phyloP scores from a whole-genome alignment of 2,113 vertebrate species.

The Corapipo altera region DNA sequence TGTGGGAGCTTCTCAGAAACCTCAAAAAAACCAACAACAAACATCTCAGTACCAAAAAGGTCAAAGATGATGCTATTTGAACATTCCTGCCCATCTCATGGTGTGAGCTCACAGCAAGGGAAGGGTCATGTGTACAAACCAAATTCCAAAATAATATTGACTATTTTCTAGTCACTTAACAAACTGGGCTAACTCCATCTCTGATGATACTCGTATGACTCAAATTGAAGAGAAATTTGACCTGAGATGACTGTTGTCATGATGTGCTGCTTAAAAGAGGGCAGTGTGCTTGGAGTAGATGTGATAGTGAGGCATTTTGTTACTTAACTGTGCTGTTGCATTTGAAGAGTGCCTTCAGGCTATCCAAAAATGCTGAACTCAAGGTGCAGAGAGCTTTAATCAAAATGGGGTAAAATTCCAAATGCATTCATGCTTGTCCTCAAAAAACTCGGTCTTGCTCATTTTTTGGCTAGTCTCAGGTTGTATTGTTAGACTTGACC shows the following conservation, averaged over 20 bases:
- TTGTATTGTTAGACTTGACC: background rate
- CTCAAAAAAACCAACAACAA: background rate
- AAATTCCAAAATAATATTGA: background rate
- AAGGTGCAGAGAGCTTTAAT: background rate
- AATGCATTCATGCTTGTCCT: background rate
- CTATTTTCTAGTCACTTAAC: background rate
- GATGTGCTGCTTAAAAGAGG: background rate
- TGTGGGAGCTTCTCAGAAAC: constrained; percentile 17
- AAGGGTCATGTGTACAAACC: background rate
- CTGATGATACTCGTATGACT: constrained; percentile 49
- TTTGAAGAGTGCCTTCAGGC: background rate
- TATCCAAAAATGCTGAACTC: background rate
- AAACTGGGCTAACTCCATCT: background rate
- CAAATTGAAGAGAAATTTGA: background rate
- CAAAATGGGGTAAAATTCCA: background rate
- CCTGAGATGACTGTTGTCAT: background rate
- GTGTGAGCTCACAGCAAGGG: background rate
- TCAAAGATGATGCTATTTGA: constrained; percentile 12
- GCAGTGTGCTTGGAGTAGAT: background rate
- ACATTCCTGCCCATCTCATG: background rate
- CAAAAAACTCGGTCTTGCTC: background rate
- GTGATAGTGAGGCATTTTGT: background rate
- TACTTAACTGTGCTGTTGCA: background rate
- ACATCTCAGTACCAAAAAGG: background rate
- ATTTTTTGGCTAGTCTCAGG: background rate